Conservation (phyloP, 1,140 invertebrate species). For the Leptopilina boulardi region DNA sequence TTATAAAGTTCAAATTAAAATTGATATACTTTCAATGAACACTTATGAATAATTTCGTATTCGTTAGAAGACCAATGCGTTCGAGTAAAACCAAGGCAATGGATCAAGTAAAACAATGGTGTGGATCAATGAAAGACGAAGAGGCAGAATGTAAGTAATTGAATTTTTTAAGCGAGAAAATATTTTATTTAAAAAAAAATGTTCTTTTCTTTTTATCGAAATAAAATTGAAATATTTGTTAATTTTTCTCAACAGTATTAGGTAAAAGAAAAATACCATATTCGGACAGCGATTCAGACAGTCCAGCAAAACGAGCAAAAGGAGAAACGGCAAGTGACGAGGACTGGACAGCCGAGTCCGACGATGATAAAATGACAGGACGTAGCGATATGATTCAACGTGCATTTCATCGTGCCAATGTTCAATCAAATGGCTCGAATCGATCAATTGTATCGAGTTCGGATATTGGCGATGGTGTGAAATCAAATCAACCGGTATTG, state of each 20-base stretch:
- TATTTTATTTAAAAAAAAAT: background rate
- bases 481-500: constrained; percentile 69
- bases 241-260: constrained; percentile 51
- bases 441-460: constrained; percentile 57
- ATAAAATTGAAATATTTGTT: background rate
- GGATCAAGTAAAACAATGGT: constrained; percentile 91
- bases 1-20: too few species aligned
- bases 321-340: constrained; percentile 75
- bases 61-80: constrained; percentile 81
- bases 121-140: constrained; percentile 81
- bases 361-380: constrained; percentile 69
- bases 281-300: constrained; percentile 75
- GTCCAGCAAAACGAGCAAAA: constrained; percentile 75
- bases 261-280: constrained; percentile 70
- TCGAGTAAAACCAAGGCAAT: constrained; percentile 88
- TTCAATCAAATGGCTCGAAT: constrained; percentile 71
- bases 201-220: background rate
- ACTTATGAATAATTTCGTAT: constrained; percentile 33
- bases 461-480: constrained; percentile 57
- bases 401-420: constrained; percentile 71
- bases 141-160: constrained; percentile 71
- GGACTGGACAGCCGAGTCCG: constrained; percentile 73
- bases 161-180: constrained; percentile 1
- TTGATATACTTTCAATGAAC: too few species aligned
- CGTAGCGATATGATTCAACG: constrained; percentile 72